phyloP scores from a whole-genome alignment of 2,113 vertebrate genomes.

The Alethe diademata region DNA sequence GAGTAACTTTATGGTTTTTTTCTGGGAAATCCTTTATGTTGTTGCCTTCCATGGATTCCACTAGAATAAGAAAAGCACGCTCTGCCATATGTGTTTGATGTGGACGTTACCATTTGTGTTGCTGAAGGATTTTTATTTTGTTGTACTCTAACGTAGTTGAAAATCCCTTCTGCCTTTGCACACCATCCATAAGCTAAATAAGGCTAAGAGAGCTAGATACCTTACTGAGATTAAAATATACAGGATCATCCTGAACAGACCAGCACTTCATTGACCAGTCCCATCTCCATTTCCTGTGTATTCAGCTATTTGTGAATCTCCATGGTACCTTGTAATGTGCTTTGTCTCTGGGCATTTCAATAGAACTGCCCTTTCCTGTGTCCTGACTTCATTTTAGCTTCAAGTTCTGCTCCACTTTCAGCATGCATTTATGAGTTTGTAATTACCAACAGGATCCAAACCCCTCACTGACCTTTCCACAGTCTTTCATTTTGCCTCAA shows the following conservation, averaged over 20 bases:
- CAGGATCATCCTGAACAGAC: neutral
- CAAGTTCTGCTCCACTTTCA: neutral
- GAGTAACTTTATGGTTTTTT: neutral
- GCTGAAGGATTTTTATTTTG: neutral
- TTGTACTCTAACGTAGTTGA: neutral
- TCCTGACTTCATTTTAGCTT: neutral
- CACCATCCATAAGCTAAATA: accelerated
- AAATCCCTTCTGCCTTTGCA: neutral
- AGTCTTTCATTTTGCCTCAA: neutral
- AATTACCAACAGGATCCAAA: neutral
- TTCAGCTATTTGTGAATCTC: neutral
- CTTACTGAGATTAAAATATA: neutral
- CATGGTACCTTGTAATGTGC: neutral
- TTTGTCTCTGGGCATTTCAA: neutral
- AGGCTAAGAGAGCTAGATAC: neutral
- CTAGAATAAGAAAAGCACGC: neutral
- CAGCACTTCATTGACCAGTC: neutral
- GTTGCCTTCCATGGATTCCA: neutral
- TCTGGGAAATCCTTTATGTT: accelerated
- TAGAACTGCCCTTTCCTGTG: neutral
- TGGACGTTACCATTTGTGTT: neutral
- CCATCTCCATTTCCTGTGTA: neutral
- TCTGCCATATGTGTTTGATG: neutral
- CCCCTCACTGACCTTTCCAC: neutral
- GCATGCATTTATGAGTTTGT: neutral